phyloP scores from a whole-genome alignment of 2,888 invertebrate genomes.

The Fragum fragum region DNA sequence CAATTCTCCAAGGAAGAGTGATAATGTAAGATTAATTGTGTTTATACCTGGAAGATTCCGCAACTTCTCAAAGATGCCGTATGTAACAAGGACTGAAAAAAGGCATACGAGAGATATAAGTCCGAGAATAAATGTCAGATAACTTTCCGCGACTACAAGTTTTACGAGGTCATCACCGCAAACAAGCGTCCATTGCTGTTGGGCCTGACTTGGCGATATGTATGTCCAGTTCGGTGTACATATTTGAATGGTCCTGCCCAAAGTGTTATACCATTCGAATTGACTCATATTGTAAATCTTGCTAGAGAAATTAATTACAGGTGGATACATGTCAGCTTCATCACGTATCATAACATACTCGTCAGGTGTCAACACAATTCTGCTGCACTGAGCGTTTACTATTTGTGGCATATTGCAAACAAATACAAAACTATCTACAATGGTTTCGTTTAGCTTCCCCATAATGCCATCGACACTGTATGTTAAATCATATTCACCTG shows the following conservation, averaged over 20 bases:
- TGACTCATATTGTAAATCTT: conserved; percentile 69
- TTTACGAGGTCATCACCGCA: conserved; percentile 68
- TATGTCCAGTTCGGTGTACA: conserved; percentile 69
- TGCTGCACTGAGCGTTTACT: conserved; percentile 68
- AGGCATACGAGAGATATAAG: conserved; percentile 82
- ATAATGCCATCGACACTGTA: conserved; percentile 71
- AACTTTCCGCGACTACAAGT: conserved; percentile 73
- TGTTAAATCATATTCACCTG: conserved; percentile 77
- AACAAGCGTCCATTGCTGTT: conserved; percentile 40
- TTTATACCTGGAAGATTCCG: conserved; percentile 86
- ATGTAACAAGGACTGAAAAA: conserved; percentile 83
- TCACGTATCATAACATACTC: conserved; percentile 72
- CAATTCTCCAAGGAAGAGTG: conserved; percentile 84
- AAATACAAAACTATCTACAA: conserved; percentile 70
- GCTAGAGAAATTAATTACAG: conserved; percentile 66
- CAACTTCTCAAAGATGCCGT: conserved; percentile 81
- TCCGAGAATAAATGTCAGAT: conserved; percentile 76
- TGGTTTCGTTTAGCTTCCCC: conserved; percentile 65
- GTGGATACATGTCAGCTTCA: conserved; percentile 44
- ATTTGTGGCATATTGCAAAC: conserved; percentile 79
- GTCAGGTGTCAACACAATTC: conserved; percentile 63
- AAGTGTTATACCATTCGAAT: conserved; percentile 72
- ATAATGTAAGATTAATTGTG: conserved; percentile 84
- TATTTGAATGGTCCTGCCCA: conserved; percentile 64
- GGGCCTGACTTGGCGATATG: neutral